phyloP scores from a whole-genome alignment of 1,140 invertebrate genomes.

The Drosophila ironensis region DNA sequence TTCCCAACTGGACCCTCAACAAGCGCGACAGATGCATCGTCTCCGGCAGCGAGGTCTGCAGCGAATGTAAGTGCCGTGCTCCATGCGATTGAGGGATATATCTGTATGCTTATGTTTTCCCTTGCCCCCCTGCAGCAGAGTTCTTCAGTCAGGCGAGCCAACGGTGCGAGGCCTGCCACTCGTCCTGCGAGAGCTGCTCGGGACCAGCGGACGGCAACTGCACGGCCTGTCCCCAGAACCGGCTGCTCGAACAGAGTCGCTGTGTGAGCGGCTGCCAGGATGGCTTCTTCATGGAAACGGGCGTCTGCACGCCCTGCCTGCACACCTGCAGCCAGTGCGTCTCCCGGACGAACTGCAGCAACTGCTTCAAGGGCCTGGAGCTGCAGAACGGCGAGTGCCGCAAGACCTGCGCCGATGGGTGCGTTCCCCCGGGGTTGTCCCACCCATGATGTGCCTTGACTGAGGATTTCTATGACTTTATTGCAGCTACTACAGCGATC shows the following conservation, averaged over 20 bases:
- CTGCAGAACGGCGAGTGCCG: constrained; percentile 91
- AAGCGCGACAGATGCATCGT: constrained; percentile 88
- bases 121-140: constrained; percentile 83
- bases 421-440: constrained; percentile 38
- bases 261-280: constrained; percentile 89
- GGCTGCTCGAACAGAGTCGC: constrained; percentile 86
- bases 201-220: constrained; percentile 90
- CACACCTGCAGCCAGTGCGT: constrained; percentile 90
- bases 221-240: constrained; percentile 88
- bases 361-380: constrained; percentile 87
- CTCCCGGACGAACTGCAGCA: constrained; percentile 89
- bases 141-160: constrained; percentile 85
- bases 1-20: constrained; percentile 87
- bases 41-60: constrained; percentile 86
- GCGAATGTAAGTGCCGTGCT: constrained; percentile 81
- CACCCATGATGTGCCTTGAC: too few relatives aligned
- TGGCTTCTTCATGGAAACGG: constrained; percentile 87
- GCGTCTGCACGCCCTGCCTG: constrained; percentile 88
- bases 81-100: neutral
- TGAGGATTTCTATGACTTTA: neutral
- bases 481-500: constrained; percentile 90
- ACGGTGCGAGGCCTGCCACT: constrained; percentile 89
- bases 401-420: constrained; percentile 87
- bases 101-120: neutral
- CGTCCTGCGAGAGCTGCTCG: constrained; percentile 90